Conservation (phyloP, 2,797 vertebrate genomes). For the Acipenser ruthenus region DNA sequence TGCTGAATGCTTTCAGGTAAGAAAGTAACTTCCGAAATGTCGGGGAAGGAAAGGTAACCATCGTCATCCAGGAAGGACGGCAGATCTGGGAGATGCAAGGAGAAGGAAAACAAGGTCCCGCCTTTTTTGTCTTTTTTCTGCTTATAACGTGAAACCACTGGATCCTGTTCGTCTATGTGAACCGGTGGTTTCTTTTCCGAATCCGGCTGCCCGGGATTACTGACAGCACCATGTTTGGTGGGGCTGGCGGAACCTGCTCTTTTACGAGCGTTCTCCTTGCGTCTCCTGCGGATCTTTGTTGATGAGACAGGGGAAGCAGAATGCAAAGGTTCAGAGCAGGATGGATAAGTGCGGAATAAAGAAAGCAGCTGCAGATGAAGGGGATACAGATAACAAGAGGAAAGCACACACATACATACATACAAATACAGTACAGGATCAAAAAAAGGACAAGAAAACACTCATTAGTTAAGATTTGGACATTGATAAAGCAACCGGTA, state of each 20-base stretch:
- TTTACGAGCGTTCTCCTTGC: constrained; percentile 64
- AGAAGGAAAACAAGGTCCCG: constrained; percentile 92
- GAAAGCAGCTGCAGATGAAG: constrained; percentile 57
- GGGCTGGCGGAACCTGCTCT: constrained; percentile 55
- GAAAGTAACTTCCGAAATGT: constrained; percentile 80
- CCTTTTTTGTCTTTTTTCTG: constrained; percentile 65
- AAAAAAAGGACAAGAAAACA: constrained; percentile 70
- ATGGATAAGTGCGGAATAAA: constrained; percentile 62
- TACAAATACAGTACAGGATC: constrained; percentile 71
- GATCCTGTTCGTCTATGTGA: constrained; percentile 59
- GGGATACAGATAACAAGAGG: constrained; percentile 27
- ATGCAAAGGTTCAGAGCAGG: constrained; percentile 60
- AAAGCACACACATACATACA: constrained; percentile 53
- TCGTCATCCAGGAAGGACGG: constrained; percentile 88
- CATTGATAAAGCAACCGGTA: no score
- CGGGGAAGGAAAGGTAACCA: constrained; percentile 91
- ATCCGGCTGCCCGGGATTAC: constrained; percentile 43
- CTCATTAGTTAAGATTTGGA: constrained; percentile 71
- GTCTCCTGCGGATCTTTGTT: constrained; percentile 74
- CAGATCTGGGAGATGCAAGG: constrained; percentile 91
- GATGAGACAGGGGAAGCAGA: constrained; percentile 64
- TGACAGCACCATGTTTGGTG: constrained; percentile 38
- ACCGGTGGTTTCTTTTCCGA: constrained; percentile 64
- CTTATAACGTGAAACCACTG: constrained; percentile 69
- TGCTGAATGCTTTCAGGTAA: constrained; percentile 83